Conservation (phyloP, 2,797 vertebrate species). For the Sebastolobus alascanus region DNA sequence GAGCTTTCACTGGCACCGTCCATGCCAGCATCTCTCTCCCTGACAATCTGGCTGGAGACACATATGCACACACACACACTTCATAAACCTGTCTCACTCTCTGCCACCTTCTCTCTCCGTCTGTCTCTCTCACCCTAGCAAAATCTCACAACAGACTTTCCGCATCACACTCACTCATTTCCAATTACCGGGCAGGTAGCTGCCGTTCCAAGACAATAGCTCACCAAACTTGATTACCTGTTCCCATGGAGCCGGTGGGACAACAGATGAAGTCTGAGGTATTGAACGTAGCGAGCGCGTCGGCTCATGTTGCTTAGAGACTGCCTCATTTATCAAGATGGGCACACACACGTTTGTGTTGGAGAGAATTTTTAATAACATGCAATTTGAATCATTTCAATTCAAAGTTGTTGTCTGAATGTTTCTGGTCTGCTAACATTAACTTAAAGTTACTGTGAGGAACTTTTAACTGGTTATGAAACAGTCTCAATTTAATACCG, state of each 20-base stretch:
- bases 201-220: conserved; percentile 73
- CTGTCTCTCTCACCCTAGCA: conserved; percentile 36
- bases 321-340: conserved; percentile 48
- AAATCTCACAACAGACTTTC: conserved; percentile 64
- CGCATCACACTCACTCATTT: conserved; percentile 78
- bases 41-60: conserved; percentile 46
- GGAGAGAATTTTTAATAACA: conserved; percentile 42
- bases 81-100: conserved; percentile 49
- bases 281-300: conserved; percentile 41
- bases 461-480: neutral
- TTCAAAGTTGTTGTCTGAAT: conserved; percentile 20
- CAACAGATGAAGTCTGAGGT: conserved; percentile 74
- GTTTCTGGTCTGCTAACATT: conserved; percentile 3
- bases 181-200: conserved; percentile 79
- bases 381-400: conserved; percentile 34
- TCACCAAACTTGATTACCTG: conserved; percentile 78
- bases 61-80: conserved; percentile 22
- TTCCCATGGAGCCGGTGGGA: conserved; percentile 70
- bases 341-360: conserved; percentile 9
- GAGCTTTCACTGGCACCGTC: conserved; percentile 48
- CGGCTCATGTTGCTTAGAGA: conserved; percentile 63
- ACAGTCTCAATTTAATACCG: neutral
- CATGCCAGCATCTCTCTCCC: conserved; percentile 35
- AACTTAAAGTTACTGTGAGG: neutral
- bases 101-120: conserved; percentile 2